Percentiles rank a stretch among this genome's conserved stretches.
Conservation (phyloP, 2,797 vertebrate genomes). For the Anguilla obscura region DNA sequence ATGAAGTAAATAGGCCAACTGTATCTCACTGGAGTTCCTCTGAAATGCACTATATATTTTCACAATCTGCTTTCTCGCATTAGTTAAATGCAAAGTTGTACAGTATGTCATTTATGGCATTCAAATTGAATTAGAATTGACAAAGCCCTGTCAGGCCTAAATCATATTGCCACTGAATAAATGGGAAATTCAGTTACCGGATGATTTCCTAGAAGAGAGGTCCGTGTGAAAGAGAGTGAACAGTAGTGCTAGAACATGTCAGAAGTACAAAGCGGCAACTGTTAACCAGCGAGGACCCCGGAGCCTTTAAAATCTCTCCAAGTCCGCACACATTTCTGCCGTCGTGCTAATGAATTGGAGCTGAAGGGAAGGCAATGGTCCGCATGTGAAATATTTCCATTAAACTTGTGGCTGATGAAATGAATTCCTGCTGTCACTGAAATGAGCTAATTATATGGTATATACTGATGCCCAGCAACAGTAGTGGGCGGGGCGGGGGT, state of each 20-base stretch:
- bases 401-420: not conserved
- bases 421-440: conserved; percentile 43
- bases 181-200: conserved; percentile 10
- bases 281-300: not conserved
- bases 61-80: conserved; percentile 48
- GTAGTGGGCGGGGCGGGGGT: conserved; percentile 38
- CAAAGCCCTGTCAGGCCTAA: not conserved
- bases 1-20: conserved; percentile 67
- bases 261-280: conserved; percentile 26
- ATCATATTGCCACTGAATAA: conserved; percentile 27
- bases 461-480: conserved; percentile 30
- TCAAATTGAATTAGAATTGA: conserved; percentile 46
- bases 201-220: not conserved
- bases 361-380: not conserved
- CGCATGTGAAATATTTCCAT: not conserved
- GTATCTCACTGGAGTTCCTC: conserved; percentile 59
- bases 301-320: not conserved
- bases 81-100: conserved; percentile 45
- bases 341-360: not conserved
- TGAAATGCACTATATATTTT: conserved; percentile 34
- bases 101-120: conserved; percentile 54
- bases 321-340: not conserved
- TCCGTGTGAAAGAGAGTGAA: conserved; percentile 34
- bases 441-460: conserved; percentile 59
- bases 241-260: conserved; percentile 45